phyloP scores from a whole-genome alignment of 30 jellyfish, hydroid and myxozoan species.

The Phacellophora camtschatica region DNA sequence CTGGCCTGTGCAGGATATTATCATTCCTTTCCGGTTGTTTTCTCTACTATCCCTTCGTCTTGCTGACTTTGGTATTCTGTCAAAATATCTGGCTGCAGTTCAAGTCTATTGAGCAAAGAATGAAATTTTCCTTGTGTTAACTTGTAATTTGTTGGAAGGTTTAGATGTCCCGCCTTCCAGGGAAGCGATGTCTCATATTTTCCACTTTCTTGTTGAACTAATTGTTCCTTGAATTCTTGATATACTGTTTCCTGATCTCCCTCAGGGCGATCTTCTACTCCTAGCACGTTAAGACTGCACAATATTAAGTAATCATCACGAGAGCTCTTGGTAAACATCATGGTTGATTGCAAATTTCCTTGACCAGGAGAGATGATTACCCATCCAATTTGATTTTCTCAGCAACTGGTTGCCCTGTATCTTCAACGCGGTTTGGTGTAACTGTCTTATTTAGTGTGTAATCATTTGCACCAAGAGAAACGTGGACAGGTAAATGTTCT shows the following conservation, averaged over 20 bases:
- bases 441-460: slow-evolving; percentile 27
- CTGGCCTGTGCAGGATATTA: slow-evolving; percentile 68
- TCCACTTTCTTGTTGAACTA: slow-evolving; percentile 29
- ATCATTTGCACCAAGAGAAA: slow-evolving; percentile 22
- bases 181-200: slow-evolving; percentile 27
- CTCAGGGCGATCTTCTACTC: slow-evolving; percentile 66
- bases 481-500: slow-evolving; percentile 23
- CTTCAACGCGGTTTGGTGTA: slow-evolving; percentile 16
- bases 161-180: slow-evolving; percentile 33
- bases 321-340: slow-evolving; percentile 31
- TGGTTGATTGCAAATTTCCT: slow-evolving; percentile 4
- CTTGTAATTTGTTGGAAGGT: slow-evolving; percentile 11
- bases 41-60: slow-evolving; percentile 67
- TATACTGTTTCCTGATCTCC: slow-evolving; percentile 56
- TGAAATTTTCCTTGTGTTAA: slow-evolving; percentile 46
- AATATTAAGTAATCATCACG: slow-evolving; percentile 56
- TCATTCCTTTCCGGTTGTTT: slow-evolving; percentile 25
- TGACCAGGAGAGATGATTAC: slow-evolving; percentile 47
- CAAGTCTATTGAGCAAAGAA: slow-evolving; percentile 19
- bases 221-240: slow-evolving; percentile 68
- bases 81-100: slow-evolving; percentile 39
- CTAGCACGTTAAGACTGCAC: slow-evolving; percentile 63
- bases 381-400: slow-evolving; percentile 21
- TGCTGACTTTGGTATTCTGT: slow-evolving; percentile 49
- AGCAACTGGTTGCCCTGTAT: slow-evolving; percentile 37